Conservation (phyloP, 2,113 vertebrate genomes). For the Triplophysa rosa region DNA sequence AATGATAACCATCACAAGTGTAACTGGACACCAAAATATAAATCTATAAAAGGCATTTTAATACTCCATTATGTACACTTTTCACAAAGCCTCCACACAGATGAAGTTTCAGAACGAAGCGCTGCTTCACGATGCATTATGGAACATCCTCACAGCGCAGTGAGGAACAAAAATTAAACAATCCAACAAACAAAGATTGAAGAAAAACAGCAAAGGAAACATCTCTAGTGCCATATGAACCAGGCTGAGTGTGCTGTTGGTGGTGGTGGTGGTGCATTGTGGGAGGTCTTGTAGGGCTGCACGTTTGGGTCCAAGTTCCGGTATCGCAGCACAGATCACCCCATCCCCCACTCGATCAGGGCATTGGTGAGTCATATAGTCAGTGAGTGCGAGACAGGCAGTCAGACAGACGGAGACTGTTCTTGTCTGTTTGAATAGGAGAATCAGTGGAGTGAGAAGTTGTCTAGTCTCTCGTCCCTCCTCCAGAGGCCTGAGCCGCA, state of each 20-base stretch:
- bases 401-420: conserved; percentile 62
- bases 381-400: conserved; percentile 38
- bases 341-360: conserved; percentile 48
- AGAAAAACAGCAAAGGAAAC: conserved; percentile 53
- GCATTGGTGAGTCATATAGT: conserved; percentile 47
- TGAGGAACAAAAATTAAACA: conserved; percentile 61
- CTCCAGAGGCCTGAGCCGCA: conserved; percentile 59
- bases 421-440: conserved; percentile 66
- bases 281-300: conserved; percentile 10
- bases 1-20: conserved; percentile 75
- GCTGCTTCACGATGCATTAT: conserved; percentile 71
- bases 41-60: conserved; percentile 83
- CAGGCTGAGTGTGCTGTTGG: conserved; percentile 63
- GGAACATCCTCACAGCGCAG: conserved; percentile 70
- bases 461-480: conserved; percentile 38
- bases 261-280: conserved; percentile 55
- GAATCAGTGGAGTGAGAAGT: conserved; percentile 60
- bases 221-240: conserved; percentile 66
- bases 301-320: conserved; percentile 46
- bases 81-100: conserved; percentile 81
- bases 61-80: conserved; percentile 92
- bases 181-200: conserved; percentile 63
- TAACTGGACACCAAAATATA: conserved; percentile 82
- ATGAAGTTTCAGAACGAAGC: conserved; percentile 72
- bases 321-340: conserved; percentile 49